phyloP scores from a whole-genome alignment of 2,888 invertebrate species.

The Poecilus cupreus region DNA sequence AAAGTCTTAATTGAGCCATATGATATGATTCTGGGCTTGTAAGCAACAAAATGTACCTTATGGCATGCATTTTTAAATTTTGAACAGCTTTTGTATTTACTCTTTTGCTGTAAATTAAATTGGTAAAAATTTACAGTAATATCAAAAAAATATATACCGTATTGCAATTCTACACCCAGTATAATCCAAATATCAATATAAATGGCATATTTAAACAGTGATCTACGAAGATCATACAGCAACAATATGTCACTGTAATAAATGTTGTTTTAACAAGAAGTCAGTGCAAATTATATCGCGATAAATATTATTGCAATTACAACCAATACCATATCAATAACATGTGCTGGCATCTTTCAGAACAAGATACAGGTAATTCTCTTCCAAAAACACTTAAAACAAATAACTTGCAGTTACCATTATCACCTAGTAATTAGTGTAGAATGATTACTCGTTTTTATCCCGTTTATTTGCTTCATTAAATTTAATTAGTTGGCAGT shows the following conservation, averaged over 20 bases:
- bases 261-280: constrained; percentile 4
- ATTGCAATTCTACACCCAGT: too few relatives aligned
- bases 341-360: background rate
- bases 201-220: background rate
- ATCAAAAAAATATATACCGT: too few relatives aligned
- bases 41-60: too few relatives aligned
- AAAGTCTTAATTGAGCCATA: too few relatives aligned
- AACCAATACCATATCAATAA: background rate
- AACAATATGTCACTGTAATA: background rate
- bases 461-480: constrained; percentile 41
- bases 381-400: constrained; percentile 45
- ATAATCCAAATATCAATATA: too few relatives aligned
- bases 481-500: constrained; percentile 49
- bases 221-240: background rate
- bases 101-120: too few relatives aligned
- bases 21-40: too few relatives aligned
- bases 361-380: background rate
- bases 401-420: constrained; percentile 17
- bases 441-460: constrained; percentile 37
- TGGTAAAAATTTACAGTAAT: too few relatives aligned
- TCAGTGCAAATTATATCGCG: background rate
- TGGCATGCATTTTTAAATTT: too few relatives aligned
- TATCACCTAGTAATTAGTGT: constrained; percentile 39
- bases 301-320: background rate
- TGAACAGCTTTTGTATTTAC: too few relatives aligned